These are phyloP conservation scores for Cirrhinus molitorella DNA, from an alignment of 2,797 vertebrate species.

Conservation along the genomic window DNA sequence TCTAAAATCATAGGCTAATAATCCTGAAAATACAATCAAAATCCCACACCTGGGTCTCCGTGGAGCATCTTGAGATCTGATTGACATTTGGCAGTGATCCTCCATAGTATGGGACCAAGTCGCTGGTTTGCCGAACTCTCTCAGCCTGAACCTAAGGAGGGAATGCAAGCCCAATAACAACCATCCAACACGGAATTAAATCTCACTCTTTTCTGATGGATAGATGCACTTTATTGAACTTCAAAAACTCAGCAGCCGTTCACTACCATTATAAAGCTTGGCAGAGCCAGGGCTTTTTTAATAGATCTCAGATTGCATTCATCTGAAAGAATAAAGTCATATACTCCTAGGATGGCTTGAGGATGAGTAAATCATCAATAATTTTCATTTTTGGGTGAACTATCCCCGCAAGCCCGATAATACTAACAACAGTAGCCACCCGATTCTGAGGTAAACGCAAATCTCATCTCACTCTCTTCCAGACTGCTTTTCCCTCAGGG, in stretches of 20 bases:
- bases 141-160: constrained; percentile 83
- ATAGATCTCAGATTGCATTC: too few species aligned
- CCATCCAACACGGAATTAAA: background rate
- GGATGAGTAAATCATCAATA: too few species aligned
- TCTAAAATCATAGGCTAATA: background rate
- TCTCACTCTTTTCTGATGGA: background rate
- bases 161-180: background rate
- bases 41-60: constrained; percentile 80
- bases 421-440: too few species aligned
- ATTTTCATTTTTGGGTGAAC: too few species aligned
- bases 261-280: too few species aligned
- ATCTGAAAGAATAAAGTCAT: too few species aligned
- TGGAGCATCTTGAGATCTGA: constrained; percentile 80
- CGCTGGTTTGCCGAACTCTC: constrained; percentile 80
- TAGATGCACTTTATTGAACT: too few species aligned
- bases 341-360: too few species aligned
- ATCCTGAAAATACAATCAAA: background rate
- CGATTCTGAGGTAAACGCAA: background rate
- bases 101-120: constrained; percentile 81
- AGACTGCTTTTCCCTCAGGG: constrained; percentile 24
- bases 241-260: too few species aligned
- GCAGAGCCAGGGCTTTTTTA: too few species aligned
- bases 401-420: too few species aligned
- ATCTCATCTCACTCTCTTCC: background rate
- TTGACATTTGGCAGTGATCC: constrained; percentile 89